phyloP scores from a whole-genome alignment of 2,888 invertebrate species.

The Therioaphis trifolii region DNA sequence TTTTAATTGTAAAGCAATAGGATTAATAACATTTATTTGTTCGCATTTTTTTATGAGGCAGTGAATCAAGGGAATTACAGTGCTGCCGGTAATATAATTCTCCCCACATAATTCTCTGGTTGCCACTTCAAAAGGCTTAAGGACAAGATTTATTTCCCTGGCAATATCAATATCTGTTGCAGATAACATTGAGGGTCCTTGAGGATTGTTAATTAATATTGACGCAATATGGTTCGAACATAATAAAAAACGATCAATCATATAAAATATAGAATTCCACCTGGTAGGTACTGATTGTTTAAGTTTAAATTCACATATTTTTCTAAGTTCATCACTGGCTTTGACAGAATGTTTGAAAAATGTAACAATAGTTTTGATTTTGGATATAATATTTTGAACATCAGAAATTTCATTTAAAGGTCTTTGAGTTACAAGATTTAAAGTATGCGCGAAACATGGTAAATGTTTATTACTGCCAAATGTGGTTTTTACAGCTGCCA shows the following conservation, averaged over 20 bases:
- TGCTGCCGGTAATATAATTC: background rate
- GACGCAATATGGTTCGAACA: background rate
- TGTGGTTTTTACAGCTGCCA: background rate
- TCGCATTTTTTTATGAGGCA: slow-evolving; percentile 13
- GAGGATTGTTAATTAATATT: background rate
- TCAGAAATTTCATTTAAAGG: background rate
- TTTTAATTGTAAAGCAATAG: slow-evolving; percentile 5
- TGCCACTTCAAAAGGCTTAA: background rate
- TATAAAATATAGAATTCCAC: slow-evolving; percentile 7
- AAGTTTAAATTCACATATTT: background rate
- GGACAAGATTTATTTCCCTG: background rate
- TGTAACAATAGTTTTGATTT: slow-evolving; percentile 21
- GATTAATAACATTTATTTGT: background rate
- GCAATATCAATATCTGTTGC: background rate
- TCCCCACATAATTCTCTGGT: slow-evolving; percentile 4
- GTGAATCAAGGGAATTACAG: background rate
- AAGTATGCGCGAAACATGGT: background rate
- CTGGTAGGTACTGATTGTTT: slow-evolving; percentile 13
- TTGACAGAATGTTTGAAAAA: slow-evolving; percentile 11
- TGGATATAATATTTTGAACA: slow-evolving; percentile 14
- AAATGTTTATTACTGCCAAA: slow-evolving; percentile 19
- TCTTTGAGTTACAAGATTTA: slow-evolving; percentile 1
- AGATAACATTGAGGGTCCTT: background rate
- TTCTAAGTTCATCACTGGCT: slow-evolving; percentile 1
- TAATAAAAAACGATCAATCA: slow-evolving; percentile 5